phyloP scores from a whole-genome alignment of 2,888 invertebrate genomes.

The Archips crataeganus region DNA sequence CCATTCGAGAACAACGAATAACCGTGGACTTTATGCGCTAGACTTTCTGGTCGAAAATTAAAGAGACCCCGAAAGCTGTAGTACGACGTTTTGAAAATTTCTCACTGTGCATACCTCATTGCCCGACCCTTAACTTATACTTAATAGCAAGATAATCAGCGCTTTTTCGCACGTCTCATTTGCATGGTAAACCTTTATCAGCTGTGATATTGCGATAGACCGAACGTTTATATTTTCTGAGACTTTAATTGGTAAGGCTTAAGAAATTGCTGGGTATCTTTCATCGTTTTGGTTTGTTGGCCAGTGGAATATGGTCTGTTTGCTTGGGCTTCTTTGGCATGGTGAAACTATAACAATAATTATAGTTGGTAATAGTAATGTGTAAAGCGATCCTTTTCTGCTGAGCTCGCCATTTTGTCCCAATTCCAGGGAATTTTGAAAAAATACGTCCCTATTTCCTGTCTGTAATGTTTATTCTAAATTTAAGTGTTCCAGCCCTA shows the following conservation, averaged over 20 bases:
- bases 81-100: neutral
- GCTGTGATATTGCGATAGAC: constrained; percentile 28
- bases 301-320: constrained; percentile 31
- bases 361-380: too few relatives aligned
- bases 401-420: too few relatives aligned
- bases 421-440: too few relatives aligned
- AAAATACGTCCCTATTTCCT: too few relatives aligned
- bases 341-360: neutral
- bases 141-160: constrained; percentile 47
- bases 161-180: constrained; percentile 49
- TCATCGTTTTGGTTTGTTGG: constrained; percentile 11
- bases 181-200: constrained; percentile 45
- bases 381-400: too few relatives aligned
- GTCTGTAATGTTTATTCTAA: too few relatives aligned
- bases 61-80: neutral
- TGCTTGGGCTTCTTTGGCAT: neutral
- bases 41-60: too few relatives aligned
- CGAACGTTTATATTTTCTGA: constrained; percentile 32
- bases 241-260: constrained; percentile 54
- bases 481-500: too few relatives aligned
- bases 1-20: neutral
- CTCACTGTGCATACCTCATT: constrained; percentile 41
- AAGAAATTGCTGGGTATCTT: constrained; percentile 49
- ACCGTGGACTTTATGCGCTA: neutral
- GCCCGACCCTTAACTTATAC: constrained; percentile 46